Percentiles rank a stretch among this genome's conserved stretches.
Evolutionary conservation across 2,113 vertebrate genomes (phyloP).

Genomic region (Chascanopsetta lugubris): DNA sequence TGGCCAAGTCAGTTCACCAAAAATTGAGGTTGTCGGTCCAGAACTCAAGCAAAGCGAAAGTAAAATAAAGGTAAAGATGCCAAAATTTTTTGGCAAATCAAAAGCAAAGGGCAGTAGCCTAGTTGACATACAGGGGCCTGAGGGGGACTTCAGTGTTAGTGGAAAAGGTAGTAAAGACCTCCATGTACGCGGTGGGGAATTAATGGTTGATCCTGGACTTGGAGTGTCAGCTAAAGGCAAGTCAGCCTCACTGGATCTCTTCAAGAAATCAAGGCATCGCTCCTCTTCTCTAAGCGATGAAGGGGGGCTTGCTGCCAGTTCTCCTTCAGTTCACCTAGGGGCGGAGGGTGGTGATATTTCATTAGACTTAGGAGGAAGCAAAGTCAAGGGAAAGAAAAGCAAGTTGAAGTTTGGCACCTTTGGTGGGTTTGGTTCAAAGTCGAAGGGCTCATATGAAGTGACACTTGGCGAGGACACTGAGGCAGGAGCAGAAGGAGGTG

Average conservation of each 20-base stretch:
- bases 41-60: conserved; percentile 80
- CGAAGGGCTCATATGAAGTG: conserved; percentile 94
- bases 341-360: conserved; percentile 80
- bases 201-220: conserved; percentile 60
- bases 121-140: conserved; percentile 72
- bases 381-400: conserved; percentile 82
- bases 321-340: conserved; percentile 81
- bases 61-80: conserved; percentile 90
- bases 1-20: conserved; percentile 52
- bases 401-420: conserved; percentile 95
- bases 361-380: conserved; percentile 77
- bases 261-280: conserved; percentile 86
- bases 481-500: conserved; percentile 64
- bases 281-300: conserved; percentile 91
- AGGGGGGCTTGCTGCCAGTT: conserved; percentile 77
- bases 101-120: conserved; percentile 84
- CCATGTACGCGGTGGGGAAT: conserved; percentile 81
- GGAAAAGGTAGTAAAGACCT: conserved; percentile 79
- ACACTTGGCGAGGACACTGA: conserved; percentile 86
- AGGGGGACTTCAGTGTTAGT: conserved; percentile 68
- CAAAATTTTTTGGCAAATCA: conserved; percentile 90
- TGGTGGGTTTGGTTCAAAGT: conserved; percentile 91
- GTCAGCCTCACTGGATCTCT: conserved; percentile 86
- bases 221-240: conserved; percentile 83
- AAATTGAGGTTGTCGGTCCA: conserved; percentile 77